These are phyloP conservation scores for Muscicapa comitata DNA, from an alignment of 2,797 vertebrate genomes.

Conservation along the genomic window DNA sequence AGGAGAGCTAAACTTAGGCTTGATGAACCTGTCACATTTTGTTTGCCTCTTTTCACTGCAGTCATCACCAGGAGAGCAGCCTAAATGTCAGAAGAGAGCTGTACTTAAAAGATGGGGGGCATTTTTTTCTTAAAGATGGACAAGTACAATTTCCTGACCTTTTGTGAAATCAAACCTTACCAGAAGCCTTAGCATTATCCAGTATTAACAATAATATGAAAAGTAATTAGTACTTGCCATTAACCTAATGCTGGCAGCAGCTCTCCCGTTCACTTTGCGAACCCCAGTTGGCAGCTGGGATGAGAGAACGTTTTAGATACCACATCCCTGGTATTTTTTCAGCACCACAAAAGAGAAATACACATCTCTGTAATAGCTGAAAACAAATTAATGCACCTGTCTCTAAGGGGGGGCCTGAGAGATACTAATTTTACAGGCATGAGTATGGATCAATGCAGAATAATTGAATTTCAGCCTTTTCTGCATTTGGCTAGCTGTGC, in stretches of 20 bases:
- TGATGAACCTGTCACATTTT: background rate
- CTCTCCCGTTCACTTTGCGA: background rate
- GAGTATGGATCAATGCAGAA: background rate
- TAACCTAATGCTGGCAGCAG: background rate
- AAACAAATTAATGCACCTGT: constrained; percentile 3
- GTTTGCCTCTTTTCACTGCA: background rate
- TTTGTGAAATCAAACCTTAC: background rate
- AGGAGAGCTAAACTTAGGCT: background rate
- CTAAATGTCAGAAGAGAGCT: background rate
- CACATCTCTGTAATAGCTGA: background rate
- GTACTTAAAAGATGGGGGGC: background rate
- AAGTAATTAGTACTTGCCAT: background rate
- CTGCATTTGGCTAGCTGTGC: background rate
- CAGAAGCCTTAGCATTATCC: background rate
- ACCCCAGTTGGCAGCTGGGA: background rate
- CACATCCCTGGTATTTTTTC: background rate
- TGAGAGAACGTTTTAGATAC: background rate
- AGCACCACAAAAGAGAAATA: background rate
- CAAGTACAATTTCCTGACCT: background rate
- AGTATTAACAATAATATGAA: background rate
- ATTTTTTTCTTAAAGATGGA: background rate
- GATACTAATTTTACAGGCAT: background rate
- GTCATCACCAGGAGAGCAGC: background rate
- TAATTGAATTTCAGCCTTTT: constrained; percentile 12
- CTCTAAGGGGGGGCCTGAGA: background rate